phyloP scores from a whole-genome alignment of 1,140 invertebrate species.

The Pseudomyrmex gracilis region DNA sequence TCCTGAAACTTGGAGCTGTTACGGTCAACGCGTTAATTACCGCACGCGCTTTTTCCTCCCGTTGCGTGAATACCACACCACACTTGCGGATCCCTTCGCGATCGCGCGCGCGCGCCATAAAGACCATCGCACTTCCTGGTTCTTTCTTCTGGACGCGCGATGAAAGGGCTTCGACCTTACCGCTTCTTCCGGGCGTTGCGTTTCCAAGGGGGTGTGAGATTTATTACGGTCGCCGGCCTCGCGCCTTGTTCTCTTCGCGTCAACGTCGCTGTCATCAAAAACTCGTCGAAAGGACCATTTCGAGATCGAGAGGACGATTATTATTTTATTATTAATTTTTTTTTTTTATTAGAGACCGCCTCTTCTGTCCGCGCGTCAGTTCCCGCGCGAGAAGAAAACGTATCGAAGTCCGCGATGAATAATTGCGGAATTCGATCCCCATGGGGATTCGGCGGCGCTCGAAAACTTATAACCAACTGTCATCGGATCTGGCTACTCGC shows the following conservation, averaged over 20 bases:
- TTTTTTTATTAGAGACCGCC: neutral
- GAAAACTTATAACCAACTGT: constrained; percentile 32
- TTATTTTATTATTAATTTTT: constrained; percentile 32
- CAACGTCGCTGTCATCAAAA: constrained; percentile 4
- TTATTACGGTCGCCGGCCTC: constrained; percentile 50
- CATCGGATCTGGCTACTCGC: constrained; percentile 1
- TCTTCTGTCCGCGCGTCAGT: neutral
- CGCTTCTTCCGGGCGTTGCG: constrained; percentile 41
- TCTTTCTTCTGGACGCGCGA: constrained; percentile 49
- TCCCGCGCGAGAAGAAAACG: constrained; percentile 7
- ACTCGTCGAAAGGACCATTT: constrained; percentile 8
- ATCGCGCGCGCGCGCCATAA: neutral
- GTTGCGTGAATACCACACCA: neutral
- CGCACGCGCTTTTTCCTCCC: constrained; percentile 17
- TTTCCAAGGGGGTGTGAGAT: constrained; percentile 58
- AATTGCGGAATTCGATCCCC: neutral
- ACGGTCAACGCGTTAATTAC: constrained; percentile 31
- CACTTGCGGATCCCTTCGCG: neutral
- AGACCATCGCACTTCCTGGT: constrained; percentile 37
- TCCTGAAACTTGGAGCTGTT: constrained; percentile 21
- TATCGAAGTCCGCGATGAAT: constrained; percentile 10
- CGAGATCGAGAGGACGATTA: constrained; percentile 16
- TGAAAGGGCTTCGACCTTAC: constrained; percentile 60
- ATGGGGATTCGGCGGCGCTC: neutral
- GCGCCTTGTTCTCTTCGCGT: neutral